Conservation (phyloP, 2,888 invertebrate genomes). For the Ischnus inquisitorius region DNA sequence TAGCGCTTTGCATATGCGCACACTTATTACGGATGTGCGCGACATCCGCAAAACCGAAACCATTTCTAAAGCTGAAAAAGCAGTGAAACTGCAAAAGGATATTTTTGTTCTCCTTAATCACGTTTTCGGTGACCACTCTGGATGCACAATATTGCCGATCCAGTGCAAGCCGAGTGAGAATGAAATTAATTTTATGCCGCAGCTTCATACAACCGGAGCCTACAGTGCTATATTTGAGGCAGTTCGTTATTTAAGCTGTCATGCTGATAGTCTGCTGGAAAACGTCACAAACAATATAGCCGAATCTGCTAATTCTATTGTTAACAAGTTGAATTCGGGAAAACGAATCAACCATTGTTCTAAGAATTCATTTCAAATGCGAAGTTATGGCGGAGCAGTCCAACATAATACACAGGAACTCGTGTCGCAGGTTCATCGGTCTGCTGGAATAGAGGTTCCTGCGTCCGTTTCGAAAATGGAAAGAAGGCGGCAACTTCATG, state of each 20-base stretch:
- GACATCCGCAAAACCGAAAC: background rate
- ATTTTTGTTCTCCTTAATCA: slow-evolving; percentile 62
- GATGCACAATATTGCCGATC: slow-evolving; percentile 39
- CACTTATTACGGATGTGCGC: slow-evolving; percentile 19
- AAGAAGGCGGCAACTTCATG: background rate
- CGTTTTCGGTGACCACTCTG: slow-evolving; percentile 69
- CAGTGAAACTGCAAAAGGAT: slow-evolving; percentile 41
- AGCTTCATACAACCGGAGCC: slow-evolving; percentile 53
- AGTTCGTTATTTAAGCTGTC: slow-evolving; percentile 45
- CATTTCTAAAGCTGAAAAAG: slow-evolving; percentile 1
- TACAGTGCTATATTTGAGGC: slow-evolving; percentile 53
- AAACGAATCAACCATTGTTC: slow-evolving; percentile 74
- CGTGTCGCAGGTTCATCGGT: slow-evolving; percentile 29
- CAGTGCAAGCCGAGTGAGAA: background rate
- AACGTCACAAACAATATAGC: slow-evolving; percentile 69
- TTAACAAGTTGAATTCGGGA: slow-evolving; percentile 62
- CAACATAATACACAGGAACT: slow-evolving; percentile 73
- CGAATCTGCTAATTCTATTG: slow-evolving; percentile 49
- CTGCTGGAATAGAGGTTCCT: background rate
- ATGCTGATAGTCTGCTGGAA: slow-evolving; percentile 67
- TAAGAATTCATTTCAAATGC: slow-evolving; percentile 77
- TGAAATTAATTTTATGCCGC: background rate
- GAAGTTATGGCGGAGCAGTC: slow-evolving; percentile 65
- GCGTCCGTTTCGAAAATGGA: slow-evolving; percentile 36
- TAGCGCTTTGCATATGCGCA: slow-evolving; percentile 44